phyloP scores from a whole-genome alignment of 2,888 invertebrate species.

The Sisyra terminalis region DNA sequence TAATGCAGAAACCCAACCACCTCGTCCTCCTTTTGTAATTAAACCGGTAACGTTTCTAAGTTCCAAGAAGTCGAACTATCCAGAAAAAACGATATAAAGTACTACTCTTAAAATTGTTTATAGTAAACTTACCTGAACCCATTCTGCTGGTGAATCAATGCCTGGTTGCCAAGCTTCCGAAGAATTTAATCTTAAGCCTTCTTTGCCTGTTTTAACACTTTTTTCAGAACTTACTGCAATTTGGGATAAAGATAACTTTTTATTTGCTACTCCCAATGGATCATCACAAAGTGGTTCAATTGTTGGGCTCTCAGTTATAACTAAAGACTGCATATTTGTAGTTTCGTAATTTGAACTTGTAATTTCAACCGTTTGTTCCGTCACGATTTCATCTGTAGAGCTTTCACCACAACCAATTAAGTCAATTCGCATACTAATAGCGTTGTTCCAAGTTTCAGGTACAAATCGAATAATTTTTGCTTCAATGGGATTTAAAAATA shows the following conservation, averaged over 20 bases:
- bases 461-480: conserved; percentile 53
- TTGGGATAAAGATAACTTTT: conserved; percentile 41
- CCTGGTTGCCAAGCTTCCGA: conserved; percentile 47
- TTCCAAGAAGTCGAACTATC: conserved; percentile 58
- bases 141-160: conserved; percentile 49
- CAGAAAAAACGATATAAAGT: conserved; percentile 14
- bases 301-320: conserved; percentile 2
- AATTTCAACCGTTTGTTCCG: not conserved
- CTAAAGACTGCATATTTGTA: not conserved
- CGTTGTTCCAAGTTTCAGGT: conserved; percentile 59
- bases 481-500: conserved; percentile 56
- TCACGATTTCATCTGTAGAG: conserved; percentile 4
- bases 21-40: conserved; percentile 50
- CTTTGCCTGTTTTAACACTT: conserved; percentile 23
- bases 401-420: conserved; percentile 49
- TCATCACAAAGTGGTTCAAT: conserved; percentile 41
- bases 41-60: conserved; percentile 64
- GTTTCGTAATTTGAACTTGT: not conserved
- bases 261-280: conserved; percentile 52
- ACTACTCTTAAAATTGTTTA: conserved; percentile 16
- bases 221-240: conserved; percentile 45
- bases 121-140: conserved; percentile 37
- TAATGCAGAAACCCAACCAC: conserved; percentile 61
- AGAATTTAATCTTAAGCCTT: conserved; percentile 29
- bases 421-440: conserved; percentile 47